Conservation (phyloP, 2,888 invertebrate species). For the Drosophila mercatorum region DNA sequence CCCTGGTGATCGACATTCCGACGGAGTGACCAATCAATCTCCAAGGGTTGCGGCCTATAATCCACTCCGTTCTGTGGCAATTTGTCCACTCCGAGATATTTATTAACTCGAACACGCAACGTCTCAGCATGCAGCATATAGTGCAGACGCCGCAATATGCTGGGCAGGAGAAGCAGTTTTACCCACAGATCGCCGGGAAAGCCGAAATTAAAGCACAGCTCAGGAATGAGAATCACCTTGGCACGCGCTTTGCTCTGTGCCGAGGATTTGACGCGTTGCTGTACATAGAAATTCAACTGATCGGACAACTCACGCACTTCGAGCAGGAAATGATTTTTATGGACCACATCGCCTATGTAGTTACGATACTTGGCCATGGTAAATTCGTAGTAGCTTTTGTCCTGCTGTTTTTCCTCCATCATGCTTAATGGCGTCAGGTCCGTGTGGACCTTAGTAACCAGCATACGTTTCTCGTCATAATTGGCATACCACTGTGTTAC, state of each 20-base stretch:
- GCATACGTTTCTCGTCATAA: slow-evolving; percentile 86
- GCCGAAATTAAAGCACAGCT: slow-evolving; percentile 90
- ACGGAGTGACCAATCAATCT: slow-evolving; percentile 77
- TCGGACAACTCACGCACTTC: slow-evolving; percentile 88
- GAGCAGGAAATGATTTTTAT: slow-evolving; percentile 90
- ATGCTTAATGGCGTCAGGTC: slow-evolving; percentile 88
- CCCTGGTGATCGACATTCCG: slow-evolving; percentile 74
- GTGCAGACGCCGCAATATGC: slow-evolving; percentile 90
- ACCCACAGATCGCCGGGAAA: slow-evolving; percentile 92
- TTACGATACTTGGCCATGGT: slow-evolving; percentile 90
- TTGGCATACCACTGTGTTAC: slow-evolving; percentile 94
- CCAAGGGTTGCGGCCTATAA: slow-evolving; percentile 76
- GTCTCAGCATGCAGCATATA: slow-evolving; percentile 82
- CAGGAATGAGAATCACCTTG: slow-evolving; percentile 92
- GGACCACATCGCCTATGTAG: slow-evolving; percentile 85
- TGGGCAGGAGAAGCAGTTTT: slow-evolving; percentile 93
- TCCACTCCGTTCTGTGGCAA: slow-evolving; percentile 30
- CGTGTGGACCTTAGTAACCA: slow-evolving; percentile 89
- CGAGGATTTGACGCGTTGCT: slow-evolving; percentile 73
- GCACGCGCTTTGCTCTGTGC: slow-evolving; percentile 81
- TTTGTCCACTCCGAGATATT: slow-evolving; percentile 65
- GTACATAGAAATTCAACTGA: slow-evolving; percentile 82
- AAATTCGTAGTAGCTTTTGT: slow-evolving; percentile 89
- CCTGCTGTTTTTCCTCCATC: slow-evolving; percentile 88
- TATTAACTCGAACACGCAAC: slow-evolving; percentile 83